Evolutionary conservation across 2,888 invertebrate genomes (phyloP), one percentile per base, ranked within the genome.

Genomic region (Tachina fera): DNA sequence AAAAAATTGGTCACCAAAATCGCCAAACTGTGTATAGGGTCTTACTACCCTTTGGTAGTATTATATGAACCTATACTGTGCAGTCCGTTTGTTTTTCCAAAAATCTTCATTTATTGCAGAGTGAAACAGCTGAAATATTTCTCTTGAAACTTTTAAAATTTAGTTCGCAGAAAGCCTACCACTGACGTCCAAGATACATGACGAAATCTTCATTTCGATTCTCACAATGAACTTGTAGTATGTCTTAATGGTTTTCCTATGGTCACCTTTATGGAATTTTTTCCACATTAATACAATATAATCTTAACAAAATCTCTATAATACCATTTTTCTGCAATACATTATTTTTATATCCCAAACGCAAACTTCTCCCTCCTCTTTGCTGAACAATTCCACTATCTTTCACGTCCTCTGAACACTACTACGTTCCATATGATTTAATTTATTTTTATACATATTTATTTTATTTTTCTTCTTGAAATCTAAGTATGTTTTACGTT

Each of bases 391-490:
- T n/a, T 47, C 43, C 47, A 9, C 31, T 51, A n/a, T 16, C 45
- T 16, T 19, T 16, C 11, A 16, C 11, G 43, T 43, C 13, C 14
- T 31, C 31, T 1, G 9, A 3, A n/a, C n/a, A 47, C 31, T 58
- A 14, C 60, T 67, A 10, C 45, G 4, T 53, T 51, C 10, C 58
- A 10, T 67, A 51, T 9, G 43, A 63, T 65, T 61, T 53, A 75
- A 68, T 81, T 68, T 68, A 45, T 75, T 65, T 61, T 53, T 68
- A 68, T 81, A 61, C 61, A 19, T 75, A 51, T 68, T 67, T 74
- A 75, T 61, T 49, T 31, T 31, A 0, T 2, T 31, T 31, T 31
- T 31, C 31, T 31, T 58, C 58, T 68, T 81, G 74, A 19, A 72
- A 65, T 58, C 58, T 22, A 53, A 79, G 65, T 56, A 63, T 63